Base-by-base conservation (phyloP, 2,797 vertebrate genomes). In the Melopsittacus undulatus region DNA sequence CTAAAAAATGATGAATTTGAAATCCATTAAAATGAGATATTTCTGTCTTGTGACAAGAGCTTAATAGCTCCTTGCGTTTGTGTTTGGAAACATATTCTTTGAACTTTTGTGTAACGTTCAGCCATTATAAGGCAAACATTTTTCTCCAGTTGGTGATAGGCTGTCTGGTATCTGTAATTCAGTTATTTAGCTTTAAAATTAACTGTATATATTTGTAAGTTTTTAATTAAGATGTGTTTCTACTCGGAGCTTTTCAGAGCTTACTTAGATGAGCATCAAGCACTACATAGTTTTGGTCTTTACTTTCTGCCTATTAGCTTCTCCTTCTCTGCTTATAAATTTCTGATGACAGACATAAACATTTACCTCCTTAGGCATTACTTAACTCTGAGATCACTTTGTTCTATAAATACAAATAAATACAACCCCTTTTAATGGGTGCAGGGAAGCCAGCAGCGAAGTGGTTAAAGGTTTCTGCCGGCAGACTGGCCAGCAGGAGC, bases 401-500 rank as follows among this genome's bases (percentile, higher is more conserved):
- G 84, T 95, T 96, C 94, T 93, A 91, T 89, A 96, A 97, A 97
- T 97, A 95, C 96, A 97, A 97, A 98, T 96, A 97, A 97, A 97
- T 93, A 95, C 29, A 70, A 82, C 19, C 13, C 78, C 82, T 92
- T 97, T 93, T 95, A 95, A 96, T 96, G 96, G 95, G 85, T 23
- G 83, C 83, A 56, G 92, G 86, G 92, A 73, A 78, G 92, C 84
- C 68, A 93, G 98, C 97, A 97, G 95, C 6, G 95, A 98, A 97
- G 95, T 89, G 95, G 98, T 98, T 98, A 98, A 98, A 94, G 97
- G 96, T 91, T 96, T 97, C 89, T 97, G 98, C 97, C 88, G 95
- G 97, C 97, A 95, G 96, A 74, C 96, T 95, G 97, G 98, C 98
- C 98, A 97, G 98, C 98, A 97, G 98, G 98, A 98, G 98, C 98